These are phyloP conservation scores for Nettapus auritus DNA, from an alignment of 2,113 vertebrate genomes.

Conservation along the genomic window DNA sequence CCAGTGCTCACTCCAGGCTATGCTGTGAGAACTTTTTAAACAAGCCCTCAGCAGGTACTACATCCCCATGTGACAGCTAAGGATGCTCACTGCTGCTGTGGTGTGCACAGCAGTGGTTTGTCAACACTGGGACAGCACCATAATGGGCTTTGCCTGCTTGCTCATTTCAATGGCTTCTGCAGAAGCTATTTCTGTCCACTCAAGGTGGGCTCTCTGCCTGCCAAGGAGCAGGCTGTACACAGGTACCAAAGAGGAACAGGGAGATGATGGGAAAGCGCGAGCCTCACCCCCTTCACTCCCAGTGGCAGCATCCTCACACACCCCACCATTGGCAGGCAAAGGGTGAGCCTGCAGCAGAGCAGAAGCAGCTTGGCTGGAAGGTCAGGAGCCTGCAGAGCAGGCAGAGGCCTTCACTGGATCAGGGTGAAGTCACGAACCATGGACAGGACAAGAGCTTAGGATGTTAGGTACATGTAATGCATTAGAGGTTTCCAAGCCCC, in stretches of 20 bases:
- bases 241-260: neutral
- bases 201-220: fast-evolving
- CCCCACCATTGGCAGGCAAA: fast-evolving
- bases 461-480: neutral
- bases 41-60: neutral
- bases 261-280: neutral
- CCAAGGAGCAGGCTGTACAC: neutral
- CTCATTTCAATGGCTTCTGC: neutral
- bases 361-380: neutral
- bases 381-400: neutral
- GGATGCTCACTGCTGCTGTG: neutral
- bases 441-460: neutral
- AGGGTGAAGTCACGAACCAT: neutral
- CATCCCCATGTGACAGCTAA: fast-evolving
- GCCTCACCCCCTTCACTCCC: neutral
- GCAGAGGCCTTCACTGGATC: neutral
- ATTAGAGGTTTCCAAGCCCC: neutral
- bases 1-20: neutral
- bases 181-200: neutral
- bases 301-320: neutral
- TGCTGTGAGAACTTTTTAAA: fast-evolving
- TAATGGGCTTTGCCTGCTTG: neutral
- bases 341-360: neutral
- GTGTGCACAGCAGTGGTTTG: fast-evolving
- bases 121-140: neutral